Evolutionary conservation across 2,797 vertebrate species (phyloP).

Genomic region (Gouania willdenowi): DNA sequence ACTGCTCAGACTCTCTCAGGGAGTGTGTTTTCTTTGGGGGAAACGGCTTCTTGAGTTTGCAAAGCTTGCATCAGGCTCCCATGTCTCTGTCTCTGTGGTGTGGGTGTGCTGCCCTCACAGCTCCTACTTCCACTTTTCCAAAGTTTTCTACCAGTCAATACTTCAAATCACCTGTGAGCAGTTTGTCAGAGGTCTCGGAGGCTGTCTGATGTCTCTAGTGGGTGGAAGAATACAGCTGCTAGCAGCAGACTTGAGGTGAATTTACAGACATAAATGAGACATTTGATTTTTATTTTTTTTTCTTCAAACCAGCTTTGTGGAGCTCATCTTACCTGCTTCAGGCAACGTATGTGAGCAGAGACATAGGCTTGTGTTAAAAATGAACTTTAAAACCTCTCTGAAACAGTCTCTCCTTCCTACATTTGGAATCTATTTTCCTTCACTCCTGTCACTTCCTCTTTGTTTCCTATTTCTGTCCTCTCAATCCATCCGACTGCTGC

Average conservation of each 20-base stretch:
- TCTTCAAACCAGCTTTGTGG: slow-evolving; percentile 4
- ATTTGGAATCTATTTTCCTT: slow-evolving; percentile 23
- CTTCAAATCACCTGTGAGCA: slow-evolving; percentile 51
- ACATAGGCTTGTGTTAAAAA: no score
- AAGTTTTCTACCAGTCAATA: slow-evolving; percentile 23
- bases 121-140: slow-evolving; percentile 19
- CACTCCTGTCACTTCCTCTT: slow-evolving; percentile 23
- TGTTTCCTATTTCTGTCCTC: slow-evolving; percentile 44
- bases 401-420: slow-evolving; percentile 6
- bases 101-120: slow-evolving; percentile 36
- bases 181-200: slow-evolving; percentile 45
- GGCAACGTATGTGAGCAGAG: slow-evolving; percentile 6
- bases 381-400: slow-evolving; percentile 23
- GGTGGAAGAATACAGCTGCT: slow-evolving; percentile 41
- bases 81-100: slow-evolving; percentile 25
- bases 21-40: slow-evolving; percentile 49
- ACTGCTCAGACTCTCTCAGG: slow-evolving; percentile 34
- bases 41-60: slow-evolving; percentile 37
- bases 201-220: slow-evolving; percentile 39
- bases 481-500: slow-evolving; percentile 30
- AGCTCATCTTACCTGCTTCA: slow-evolving; percentile 11
- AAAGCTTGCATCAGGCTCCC: slow-evolving; percentile 7
- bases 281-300: slow-evolving; percentile 24
- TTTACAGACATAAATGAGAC: slow-evolving; percentile 43
- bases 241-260: slow-evolving; percentile 43